Evolutionary conservation across 1,140 invertebrate genomes (phyloP).

Genomic region (Pteromalus puparum): DNA sequence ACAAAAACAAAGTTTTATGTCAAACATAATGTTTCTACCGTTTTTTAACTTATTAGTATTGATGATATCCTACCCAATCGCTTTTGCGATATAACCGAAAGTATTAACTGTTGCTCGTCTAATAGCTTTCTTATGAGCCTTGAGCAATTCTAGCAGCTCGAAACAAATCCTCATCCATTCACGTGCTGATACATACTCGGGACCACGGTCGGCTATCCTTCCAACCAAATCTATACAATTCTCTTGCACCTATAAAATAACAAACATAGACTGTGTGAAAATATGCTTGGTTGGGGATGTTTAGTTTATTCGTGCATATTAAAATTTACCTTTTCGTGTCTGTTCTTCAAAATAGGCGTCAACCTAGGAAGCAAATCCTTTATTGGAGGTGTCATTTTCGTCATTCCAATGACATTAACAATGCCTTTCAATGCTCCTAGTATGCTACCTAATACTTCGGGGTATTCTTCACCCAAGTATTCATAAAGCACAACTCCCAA

Average conservation of each 20-base stretch:
- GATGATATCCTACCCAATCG: slow-evolving; percentile 85
- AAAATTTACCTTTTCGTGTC: slow-evolving; percentile 78
- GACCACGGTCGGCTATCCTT: slow-evolving; percentile 98
- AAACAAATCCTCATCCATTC: slow-evolving; percentile 99
- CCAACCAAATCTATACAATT: slow-evolving; percentile 99
- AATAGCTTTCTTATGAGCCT: slow-evolving; percentile 99
- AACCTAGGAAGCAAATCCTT: slow-evolving; percentile 98
- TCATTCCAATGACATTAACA: slow-evolving; percentile 99
- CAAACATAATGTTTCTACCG: slow-evolving; percentile 27
- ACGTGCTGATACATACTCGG: slow-evolving; percentile 98
- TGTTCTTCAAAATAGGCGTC: slow-evolving; percentile 98
- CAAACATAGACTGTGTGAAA: neutral
- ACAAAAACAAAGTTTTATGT: slow-evolving; percentile 24
- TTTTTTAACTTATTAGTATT: neutral
- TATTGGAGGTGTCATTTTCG: slow-evolving; percentile 99
- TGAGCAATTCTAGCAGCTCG: slow-evolving; percentile 96
- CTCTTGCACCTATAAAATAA: slow-evolving; percentile 91
- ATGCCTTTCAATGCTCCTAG: slow-evolving; percentile 98
- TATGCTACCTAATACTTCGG: slow-evolving; percentile 98
- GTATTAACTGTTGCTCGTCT: slow-evolving; percentile 99
- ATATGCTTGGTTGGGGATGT: too few species aligned
- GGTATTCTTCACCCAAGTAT: slow-evolving; percentile 99
- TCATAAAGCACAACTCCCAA: slow-evolving; percentile 99
- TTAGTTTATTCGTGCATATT: too few species aligned
- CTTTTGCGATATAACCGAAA: slow-evolving; percentile 99